phyloP scores from a whole-genome alignment of 2,113 vertebrate species.

The Verasper variegatus region DNA sequence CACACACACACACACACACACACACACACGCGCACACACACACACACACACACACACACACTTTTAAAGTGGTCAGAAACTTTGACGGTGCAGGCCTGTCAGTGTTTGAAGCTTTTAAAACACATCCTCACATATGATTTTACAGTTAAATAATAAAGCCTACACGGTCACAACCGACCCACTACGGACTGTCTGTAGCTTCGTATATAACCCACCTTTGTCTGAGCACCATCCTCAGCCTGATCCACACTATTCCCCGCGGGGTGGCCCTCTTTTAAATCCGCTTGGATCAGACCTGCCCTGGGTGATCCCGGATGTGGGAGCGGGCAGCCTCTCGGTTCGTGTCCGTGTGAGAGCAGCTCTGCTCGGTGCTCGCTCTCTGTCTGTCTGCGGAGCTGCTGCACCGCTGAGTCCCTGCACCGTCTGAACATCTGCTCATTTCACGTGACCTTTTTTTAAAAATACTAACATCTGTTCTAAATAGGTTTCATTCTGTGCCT shows the following conservation, averaged over 20 bases:
- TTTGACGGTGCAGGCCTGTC: slow-evolving; percentile 25
- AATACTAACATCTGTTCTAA: slow-evolving; percentile 93
- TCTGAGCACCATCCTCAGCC: background rate
- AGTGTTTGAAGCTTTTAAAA: slow-evolving; percentile 26
- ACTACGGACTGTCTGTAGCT: background rate
- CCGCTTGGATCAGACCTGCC: slow-evolving; percentile 35
- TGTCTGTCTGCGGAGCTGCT: slow-evolving; percentile 47
- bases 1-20: slow-evolving; percentile 25
- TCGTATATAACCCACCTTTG: slow-evolving; percentile 39
- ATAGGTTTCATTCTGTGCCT: slow-evolving; percentile 91
- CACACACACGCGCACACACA: background rate
- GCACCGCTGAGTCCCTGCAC: slow-evolving; percentile 78
- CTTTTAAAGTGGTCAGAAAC: slow-evolving; percentile 16
- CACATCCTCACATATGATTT: slow-evolving; percentile 19
- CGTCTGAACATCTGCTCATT: slow-evolving; percentile 89
- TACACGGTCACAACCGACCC: background rate
- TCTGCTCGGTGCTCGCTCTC: slow-evolving; percentile 52
- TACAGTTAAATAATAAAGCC: slow-evolving; percentile 3
- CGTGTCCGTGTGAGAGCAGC: slow-evolving; percentile 17
- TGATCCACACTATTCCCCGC: slow-evolving; percentile 11
- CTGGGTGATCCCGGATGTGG: background rate
- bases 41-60: background rate
- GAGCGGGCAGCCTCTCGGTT: background rate
- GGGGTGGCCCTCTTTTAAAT: slow-evolving; percentile 43
- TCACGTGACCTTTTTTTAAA: slow-evolving; percentile 89